Conservation (phyloP, 2,888 invertebrate genomes). For the Drosophila ezoana region DNA sequence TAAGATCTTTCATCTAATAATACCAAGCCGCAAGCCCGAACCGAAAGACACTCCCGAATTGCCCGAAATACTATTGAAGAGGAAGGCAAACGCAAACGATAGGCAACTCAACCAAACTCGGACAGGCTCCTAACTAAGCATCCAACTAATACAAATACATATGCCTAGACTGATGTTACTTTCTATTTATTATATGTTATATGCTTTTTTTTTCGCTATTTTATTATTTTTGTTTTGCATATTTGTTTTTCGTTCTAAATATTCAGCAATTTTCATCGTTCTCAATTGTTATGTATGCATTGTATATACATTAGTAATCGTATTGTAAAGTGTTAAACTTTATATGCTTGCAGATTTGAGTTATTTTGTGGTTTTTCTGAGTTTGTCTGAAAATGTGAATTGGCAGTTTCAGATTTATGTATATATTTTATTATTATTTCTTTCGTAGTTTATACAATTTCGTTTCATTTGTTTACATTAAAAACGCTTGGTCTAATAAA, state of each 20-base stretch:
- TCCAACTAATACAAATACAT: conserved; percentile 3
- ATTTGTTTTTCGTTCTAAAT: conserved; percentile 48
- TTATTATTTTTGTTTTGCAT: conserved; percentile 25
- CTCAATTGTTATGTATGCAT: conserved; percentile 36
- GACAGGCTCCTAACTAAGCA: conserved; percentile 5
- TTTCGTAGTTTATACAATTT: conserved; percentile 28
- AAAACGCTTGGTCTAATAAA: conserved; percentile 64
- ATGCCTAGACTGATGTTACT: conserved; percentile 20
- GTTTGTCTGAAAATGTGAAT: conserved; percentile 75
- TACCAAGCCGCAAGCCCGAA: not conserved
- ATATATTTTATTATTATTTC: conserved; percentile 18
- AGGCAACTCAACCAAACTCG: not conserved
- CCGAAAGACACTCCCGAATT: conserved; percentile 10
- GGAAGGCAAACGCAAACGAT: conserved; percentile 1
- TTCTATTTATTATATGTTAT: not conserved
- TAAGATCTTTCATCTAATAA: no score
- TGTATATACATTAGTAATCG: conserved; percentile 44
- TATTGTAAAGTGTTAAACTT: conserved; percentile 58
- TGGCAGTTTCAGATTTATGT: conserved; percentile 73
- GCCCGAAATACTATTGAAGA: conserved; percentile 3
- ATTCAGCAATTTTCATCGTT: conserved; percentile 48
- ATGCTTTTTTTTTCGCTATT: conserved; percentile 8
- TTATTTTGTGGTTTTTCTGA: conserved; percentile 27
- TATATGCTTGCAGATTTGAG: conserved; percentile 37
- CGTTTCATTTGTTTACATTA: conserved; percentile 44